Evolutionary conservation across 2,797 vertebrate species (phyloP), one percentile per base, ranked within the genome.

Genomic region (Salmo trutta): DNA sequence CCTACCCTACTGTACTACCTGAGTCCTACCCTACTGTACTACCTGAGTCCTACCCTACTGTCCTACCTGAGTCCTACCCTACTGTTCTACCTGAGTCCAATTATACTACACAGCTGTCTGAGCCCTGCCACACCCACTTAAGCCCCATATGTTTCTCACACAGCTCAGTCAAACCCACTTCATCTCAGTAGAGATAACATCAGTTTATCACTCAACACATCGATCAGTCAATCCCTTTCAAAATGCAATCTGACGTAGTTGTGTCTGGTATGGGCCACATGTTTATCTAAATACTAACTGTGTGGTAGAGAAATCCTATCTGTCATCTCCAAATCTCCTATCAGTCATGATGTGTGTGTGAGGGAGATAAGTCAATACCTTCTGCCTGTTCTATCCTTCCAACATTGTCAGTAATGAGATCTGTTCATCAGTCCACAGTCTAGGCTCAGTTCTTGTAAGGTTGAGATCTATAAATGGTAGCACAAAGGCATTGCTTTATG

Each of bases 401-500:
- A 12, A 12, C 59, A 62, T 21, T 47, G 41, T 21, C n/a, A 17
- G 59, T 62, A 24, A 12, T 64, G 59, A 24, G 59, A 8, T 64
- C 59, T 64, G 21, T 64, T 24, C 8, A 24, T 64, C 59, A 64
- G 21, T 64, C 59, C 59, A 3, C 59, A 17, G 27, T 19, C 71
- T 5, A 16, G 51, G 17, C 52, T n/a, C 2, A 5, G 17, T 54
- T 16, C 71, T 29, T 17, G 24, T 53, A 31, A 10, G 29, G 29
- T 68, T 6, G 24, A 54, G 74, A 19, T 68, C 65, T 19, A 33
- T 75, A 33, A 68, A 75, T 53, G 65, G 27, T 33, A 31, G 52
- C 31, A 74, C 77, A n/a, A 66, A 56, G 27, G 5, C 78, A 41
- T 76, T 83, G 3, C 52, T 75, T 68, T 76, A 68, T 82, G 83